These are phyloP conservation scores for Dipodomys ordii DNA, from an alignment of 2,113 vertebrate genomes.

Conservation along the genomic window DNA sequence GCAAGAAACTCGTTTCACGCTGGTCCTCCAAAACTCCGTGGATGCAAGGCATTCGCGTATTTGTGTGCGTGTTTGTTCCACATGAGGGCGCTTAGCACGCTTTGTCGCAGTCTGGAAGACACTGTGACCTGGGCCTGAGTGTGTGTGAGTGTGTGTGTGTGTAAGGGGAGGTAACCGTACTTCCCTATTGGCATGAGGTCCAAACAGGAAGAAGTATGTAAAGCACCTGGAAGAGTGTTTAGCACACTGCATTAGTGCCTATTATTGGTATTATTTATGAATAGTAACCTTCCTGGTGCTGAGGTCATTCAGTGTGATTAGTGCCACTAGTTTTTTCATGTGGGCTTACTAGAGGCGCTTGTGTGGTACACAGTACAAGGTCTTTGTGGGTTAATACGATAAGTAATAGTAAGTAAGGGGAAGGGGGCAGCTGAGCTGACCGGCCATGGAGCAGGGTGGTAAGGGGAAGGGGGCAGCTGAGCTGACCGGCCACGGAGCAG, in stretches of 20 bases:
- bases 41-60: no score
- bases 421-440: not conserved
- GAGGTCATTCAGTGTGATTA: not conserved
- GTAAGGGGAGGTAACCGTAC: no score
- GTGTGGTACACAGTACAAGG: not conserved
- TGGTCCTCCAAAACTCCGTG: no score
- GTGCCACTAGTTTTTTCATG: not conserved
- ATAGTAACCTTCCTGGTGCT: not conserved
- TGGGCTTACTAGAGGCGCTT: not conserved
- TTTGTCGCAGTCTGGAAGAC: no score
- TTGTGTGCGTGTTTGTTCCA: no score
- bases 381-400: not conserved
- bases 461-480: no score
- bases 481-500: not conserved
- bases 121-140: no score
- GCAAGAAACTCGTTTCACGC: not conserved
- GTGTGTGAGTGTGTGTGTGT: no score
- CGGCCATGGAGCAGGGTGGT: not conserved
- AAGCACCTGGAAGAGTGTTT: not conserved
- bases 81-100: no score
- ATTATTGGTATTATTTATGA: slow-evolving; percentile 23
- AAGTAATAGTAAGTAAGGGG: not conserved
- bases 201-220: no score
- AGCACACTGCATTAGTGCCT: not conserved
- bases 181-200: no score